Percentiles rank a stretch among this genome's conserved stretches.
phyloP scores from a whole-genome alignment of 2,888 invertebrate genomes.

The Reticulitermes lucifugus region DNA sequence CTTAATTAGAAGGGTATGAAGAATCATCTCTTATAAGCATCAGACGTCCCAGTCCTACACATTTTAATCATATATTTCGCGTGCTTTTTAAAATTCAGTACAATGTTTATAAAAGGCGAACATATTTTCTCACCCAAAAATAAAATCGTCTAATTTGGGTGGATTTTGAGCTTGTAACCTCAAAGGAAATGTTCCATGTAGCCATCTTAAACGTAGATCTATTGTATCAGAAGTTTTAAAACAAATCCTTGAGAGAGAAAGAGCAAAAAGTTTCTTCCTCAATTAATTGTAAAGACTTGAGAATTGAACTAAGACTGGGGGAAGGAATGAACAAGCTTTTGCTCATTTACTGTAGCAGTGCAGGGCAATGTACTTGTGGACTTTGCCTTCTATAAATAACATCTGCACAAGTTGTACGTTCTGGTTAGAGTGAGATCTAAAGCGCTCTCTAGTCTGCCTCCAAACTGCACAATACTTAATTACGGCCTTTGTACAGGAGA shows the following conservation, averaged over 20 bases:
- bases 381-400: neutral
- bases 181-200: neutral
- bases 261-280: conserved; percentile 9
- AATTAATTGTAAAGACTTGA: conserved; percentile 3
- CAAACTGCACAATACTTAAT: neutral
- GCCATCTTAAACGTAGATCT: neutral
- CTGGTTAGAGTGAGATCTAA: neutral
- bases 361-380: neutral
- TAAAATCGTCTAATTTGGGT: too few species aligned
- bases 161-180: too few species aligned
- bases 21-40: neutral
- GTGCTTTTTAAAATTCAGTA: too few species aligned
- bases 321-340: neutral
- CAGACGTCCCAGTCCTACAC: neutral
- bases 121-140: too few species aligned
- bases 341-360: neutral
- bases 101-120: too few species aligned
- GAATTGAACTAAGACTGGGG: neutral
- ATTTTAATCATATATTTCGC: neutral
- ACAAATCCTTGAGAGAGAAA: neutral
- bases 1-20: neutral
- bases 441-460: neutral
- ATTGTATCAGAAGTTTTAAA: neutral
- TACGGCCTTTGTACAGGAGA: neutral
- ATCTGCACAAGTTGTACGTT: neutral